Evolutionary conservation across 2,797 vertebrate species (phyloP).

Genomic region (Eleutherodactylus coqui): DNA sequence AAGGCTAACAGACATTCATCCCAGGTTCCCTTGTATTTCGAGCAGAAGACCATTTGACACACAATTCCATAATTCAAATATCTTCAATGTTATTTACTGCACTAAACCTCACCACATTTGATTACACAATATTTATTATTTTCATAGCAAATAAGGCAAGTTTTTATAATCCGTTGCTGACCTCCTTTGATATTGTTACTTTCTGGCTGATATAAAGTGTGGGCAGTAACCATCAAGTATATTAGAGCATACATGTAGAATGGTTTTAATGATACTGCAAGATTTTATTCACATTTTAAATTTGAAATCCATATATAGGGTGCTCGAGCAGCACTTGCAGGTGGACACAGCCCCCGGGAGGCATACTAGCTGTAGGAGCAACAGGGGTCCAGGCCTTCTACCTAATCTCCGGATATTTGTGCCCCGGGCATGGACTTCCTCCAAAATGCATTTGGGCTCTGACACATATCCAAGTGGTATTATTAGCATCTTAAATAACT

Average conservation of each 20-base stretch:
- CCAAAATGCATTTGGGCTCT: too few species aligned
- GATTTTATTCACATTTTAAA: too few species aligned
- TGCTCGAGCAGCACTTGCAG: too few species aligned
- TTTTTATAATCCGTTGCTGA: not conserved
- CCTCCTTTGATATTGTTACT: not conserved
- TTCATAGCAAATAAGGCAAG: not conserved
- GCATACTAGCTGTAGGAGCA: too few species aligned
- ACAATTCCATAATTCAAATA: not conserved
- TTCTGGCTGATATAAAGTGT: not conserved
- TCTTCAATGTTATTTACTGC: not conserved
- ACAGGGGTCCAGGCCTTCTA: too few species aligned
- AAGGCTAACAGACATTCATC: conserved; percentile 42
- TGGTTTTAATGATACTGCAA: too few species aligned
- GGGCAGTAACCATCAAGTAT: not conserved
- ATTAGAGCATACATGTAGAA: not conserved
- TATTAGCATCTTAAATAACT: too few species aligned
- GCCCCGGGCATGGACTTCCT: too few species aligned
- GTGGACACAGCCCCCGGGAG: too few species aligned
- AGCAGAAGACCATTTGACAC: not conserved
- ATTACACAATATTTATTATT: not conserved
- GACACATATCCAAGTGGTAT: too few species aligned
- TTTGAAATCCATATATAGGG: too few species aligned
- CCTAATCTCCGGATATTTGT: too few species aligned
- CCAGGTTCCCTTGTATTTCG: not conserved
- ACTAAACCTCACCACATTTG: not conserved